Conservation (phyloP, 2,888 invertebrate genomes). For the Rhagonycha fulva region DNA sequence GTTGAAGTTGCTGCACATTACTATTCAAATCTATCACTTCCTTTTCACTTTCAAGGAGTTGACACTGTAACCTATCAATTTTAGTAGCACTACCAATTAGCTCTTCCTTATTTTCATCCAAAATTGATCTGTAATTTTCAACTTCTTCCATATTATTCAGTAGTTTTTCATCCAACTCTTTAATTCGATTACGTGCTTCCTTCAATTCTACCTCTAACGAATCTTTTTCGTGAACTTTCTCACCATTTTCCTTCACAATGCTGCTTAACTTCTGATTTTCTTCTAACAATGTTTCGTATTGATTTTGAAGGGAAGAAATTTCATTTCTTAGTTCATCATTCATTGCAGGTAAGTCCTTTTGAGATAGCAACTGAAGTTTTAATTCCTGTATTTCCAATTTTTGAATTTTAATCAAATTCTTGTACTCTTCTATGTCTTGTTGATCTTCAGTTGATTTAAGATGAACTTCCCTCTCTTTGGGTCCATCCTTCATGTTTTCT, state of each 20-base stretch:
- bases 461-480: neutral
- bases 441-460: conserved; percentile 9
- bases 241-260: conserved; percentile 40
- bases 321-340: conserved; percentile 18
- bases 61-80: conserved; percentile 43
- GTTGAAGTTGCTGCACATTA: conserved; percentile 59
- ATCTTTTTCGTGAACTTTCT: conserved; percentile 43
- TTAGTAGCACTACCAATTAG: conserved; percentile 44
- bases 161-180: conserved; percentile 42
- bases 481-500: conserved; percentile 15
- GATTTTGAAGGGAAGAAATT: conserved; percentile 23
- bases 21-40: conserved; percentile 54
- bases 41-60: conserved; percentile 28
- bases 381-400: conserved; percentile 39
- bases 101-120: conserved; percentile 49
- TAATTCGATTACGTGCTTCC: conserved; percentile 37
- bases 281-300: conserved; percentile 40
- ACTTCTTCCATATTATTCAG: conserved; percentile 44
- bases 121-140: conserved; percentile 42
- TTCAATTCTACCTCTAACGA: conserved; percentile 39
- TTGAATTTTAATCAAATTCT: conserved; percentile 39
- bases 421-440: conserved; percentile 35
- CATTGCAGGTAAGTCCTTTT: conserved; percentile 20
- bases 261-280: conserved; percentile 43
- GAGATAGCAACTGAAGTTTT: conserved; percentile 33